phyloP scores from a whole-genome alignment of 2,888 invertebrate species.

The Lacanobia wlatinum region DNA sequence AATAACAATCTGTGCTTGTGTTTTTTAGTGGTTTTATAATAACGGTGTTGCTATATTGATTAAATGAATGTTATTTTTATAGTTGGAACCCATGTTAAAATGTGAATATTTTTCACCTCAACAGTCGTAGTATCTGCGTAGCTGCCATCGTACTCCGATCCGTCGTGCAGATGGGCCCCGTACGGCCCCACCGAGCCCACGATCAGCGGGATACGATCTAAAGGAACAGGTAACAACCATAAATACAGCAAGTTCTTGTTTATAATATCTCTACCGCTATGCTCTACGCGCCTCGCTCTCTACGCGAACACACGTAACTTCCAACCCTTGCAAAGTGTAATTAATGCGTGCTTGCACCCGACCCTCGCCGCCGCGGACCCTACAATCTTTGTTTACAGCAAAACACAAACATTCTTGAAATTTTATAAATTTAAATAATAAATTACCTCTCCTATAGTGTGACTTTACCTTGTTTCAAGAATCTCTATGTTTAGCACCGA shows the following conservation, averaged over 20 bases:
- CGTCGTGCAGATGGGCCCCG: slow-evolving; percentile 97
- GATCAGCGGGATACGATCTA: slow-evolving; percentile 90
- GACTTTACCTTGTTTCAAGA: slow-evolving; percentile 45
- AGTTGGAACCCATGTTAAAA: not conserved
- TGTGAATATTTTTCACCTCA: slow-evolving; percentile 81
- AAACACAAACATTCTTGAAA: slow-evolving; percentile 84
- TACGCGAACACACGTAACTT: slow-evolving; percentile 71
- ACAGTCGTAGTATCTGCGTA: slow-evolving; percentile 93
- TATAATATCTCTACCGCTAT: slow-evolving; percentile 58
- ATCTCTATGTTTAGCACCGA: slow-evolving; percentile 42
- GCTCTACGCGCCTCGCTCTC: slow-evolving; percentile 68
- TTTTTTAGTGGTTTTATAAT: not conserved
- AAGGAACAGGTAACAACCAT: slow-evolving; percentile 45
- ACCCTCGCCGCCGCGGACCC: slow-evolving; percentile 81
- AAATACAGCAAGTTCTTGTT: slow-evolving; percentile 51
- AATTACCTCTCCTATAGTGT: slow-evolving; percentile 56
- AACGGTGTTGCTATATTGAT: no score
- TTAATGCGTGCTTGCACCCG: slow-evolving; percentile 89
- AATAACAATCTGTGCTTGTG: slow-evolving; percentile 18
- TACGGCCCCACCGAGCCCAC: slow-evolving; percentile 98
- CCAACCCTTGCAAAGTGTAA: slow-evolving; percentile 84
- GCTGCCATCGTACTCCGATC: slow-evolving; percentile 97
- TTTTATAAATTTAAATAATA: slow-evolving; percentile 72
- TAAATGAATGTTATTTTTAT: not conserved
- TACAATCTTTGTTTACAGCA: slow-evolving; percentile 81